These are phyloP conservation scores for Trachemys scripta DNA, from an alignment of 2,113 vertebrate genomes.

Conservation along the genomic window DNA sequence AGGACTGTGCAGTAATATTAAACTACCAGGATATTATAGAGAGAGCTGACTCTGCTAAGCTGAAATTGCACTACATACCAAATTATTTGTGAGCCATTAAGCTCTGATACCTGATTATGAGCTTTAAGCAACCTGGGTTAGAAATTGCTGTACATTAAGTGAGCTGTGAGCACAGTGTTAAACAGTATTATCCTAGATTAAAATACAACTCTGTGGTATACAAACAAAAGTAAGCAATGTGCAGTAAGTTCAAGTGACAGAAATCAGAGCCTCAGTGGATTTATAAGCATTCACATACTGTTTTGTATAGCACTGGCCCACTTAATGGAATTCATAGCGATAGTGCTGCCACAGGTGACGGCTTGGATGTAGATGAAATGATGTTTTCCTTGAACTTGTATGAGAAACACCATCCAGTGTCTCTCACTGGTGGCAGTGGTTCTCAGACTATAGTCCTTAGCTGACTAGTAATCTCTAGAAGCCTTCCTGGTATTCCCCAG, in stretches of 20 bases:
- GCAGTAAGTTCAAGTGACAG: not conserved
- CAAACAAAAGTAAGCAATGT: not conserved
- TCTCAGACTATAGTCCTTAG: not conserved
- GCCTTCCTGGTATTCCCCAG: constrained; percentile 18
- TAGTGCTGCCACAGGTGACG: not conserved
- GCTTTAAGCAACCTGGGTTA: not conserved
- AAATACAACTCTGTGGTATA: not conserved
- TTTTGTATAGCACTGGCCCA: not conserved
- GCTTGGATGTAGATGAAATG: not conserved
- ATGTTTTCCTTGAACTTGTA: not conserved
- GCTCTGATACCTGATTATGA: not conserved
- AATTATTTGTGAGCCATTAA: not conserved
- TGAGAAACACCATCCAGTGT: not conserved
- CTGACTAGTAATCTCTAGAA: constrained; percentile 37
- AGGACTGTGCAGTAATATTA: not conserved
- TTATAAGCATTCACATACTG: not conserved
- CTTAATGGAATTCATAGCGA: not conserved
- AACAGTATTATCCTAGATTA: not conserved
- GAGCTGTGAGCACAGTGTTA: fast-evolving
- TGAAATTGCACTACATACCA: not conserved
- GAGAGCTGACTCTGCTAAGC: not conserved
- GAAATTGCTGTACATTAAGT: fast-evolving
- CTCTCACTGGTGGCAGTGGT: constrained; percentile 31
- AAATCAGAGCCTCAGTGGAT: not conserved
- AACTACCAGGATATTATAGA: not conserved